Evolutionary conservation across 2,888 invertebrate species (phyloP).

Genomic region (Leptinotarsa juncta): DNA sequence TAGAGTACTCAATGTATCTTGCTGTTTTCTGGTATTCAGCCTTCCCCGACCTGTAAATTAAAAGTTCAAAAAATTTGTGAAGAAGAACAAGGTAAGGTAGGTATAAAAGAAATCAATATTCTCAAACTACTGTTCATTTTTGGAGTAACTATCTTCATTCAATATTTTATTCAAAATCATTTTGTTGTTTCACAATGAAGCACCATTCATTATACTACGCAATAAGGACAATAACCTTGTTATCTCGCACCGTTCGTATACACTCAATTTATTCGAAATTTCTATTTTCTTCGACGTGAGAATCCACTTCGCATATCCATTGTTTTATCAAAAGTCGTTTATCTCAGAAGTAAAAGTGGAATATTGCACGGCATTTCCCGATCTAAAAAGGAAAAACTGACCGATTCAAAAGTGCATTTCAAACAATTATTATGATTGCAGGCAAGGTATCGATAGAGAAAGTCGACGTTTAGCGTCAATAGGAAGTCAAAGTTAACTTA

Average conservation of each 20-base stretch:
- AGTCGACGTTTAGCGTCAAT: constrained; percentile 34
- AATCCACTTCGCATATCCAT: constrained; percentile 14
- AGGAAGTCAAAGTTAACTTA: constrained; percentile 32
- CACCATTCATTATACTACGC: neutral
- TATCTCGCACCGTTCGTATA: neutral
- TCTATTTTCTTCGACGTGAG: constrained; percentile 22
- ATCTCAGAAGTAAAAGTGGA: constrained; percentile 22
- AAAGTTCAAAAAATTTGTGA: too few relatives aligned
- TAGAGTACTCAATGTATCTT: too few relatives aligned
- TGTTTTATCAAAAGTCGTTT: constrained; percentile 24
- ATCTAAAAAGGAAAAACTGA: constrained; percentile 18
- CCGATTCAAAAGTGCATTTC: constrained; percentile 11
- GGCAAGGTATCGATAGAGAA: constrained; percentile 34
- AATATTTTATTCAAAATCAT: neutral
- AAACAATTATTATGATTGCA: neutral
- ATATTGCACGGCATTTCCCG: constrained; percentile 2
- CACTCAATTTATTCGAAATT: constrained; percentile 11
- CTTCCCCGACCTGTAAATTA: too few relatives aligned
- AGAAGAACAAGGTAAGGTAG: too few relatives aligned
- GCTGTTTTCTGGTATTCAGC: too few relatives aligned
- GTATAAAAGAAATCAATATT: too few relatives aligned
- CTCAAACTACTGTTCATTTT: too few relatives aligned
- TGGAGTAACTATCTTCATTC: too few relatives aligned
- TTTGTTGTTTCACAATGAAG: neutral
- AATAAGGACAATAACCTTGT: constrained; percentile 7